phyloP scores from a whole-genome alignment of 2,113 vertebrate species.

The Terrapene triunguis region DNA sequence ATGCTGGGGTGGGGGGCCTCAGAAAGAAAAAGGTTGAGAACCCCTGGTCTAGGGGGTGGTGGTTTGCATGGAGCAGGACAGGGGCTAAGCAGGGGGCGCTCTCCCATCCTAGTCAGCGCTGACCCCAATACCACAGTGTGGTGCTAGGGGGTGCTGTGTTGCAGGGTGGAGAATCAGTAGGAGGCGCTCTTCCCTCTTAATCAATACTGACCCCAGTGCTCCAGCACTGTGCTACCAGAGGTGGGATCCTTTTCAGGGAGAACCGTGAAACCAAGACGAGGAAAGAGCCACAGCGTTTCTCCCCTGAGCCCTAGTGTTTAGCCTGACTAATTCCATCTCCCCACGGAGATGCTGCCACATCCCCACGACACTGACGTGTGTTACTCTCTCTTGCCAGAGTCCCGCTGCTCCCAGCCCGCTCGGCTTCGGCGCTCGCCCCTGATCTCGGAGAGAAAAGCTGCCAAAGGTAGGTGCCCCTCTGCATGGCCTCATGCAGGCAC shows the following conservation, averaged over 20 bases:
- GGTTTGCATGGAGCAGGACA: too few relatives aligned
- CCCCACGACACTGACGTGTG: neutral
- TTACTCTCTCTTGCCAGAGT: conserved; percentile 10
- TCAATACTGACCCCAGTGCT: neutral
- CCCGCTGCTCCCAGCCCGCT: neutral
- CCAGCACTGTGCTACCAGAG: neutral
- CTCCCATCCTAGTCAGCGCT: too few relatives aligned
- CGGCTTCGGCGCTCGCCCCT: conserved; percentile 46
- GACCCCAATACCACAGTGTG: neutral
- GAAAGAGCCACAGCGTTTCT: neutral
- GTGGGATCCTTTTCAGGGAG: neutral
- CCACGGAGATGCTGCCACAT: neutral
- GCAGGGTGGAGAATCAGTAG: neutral
- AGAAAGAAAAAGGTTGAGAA: too few relatives aligned
- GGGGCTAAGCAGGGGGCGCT: too few relatives aligned
- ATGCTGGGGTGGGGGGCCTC: too few relatives aligned
- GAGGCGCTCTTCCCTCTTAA: neutral
- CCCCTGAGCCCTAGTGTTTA: neutral
- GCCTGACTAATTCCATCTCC: neutral
- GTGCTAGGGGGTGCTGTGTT: neutral
- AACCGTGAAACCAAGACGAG: neutral
- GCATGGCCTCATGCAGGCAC: neutral
- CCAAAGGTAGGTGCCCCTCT: conserved; percentile 57
- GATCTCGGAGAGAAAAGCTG: conserved; percentile 36
- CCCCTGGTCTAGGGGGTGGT: too few relatives aligned